phyloP scores from a whole-genome alignment of 2,797 vertebrate species.

The Heteromormyrus szaboi region DNA sequence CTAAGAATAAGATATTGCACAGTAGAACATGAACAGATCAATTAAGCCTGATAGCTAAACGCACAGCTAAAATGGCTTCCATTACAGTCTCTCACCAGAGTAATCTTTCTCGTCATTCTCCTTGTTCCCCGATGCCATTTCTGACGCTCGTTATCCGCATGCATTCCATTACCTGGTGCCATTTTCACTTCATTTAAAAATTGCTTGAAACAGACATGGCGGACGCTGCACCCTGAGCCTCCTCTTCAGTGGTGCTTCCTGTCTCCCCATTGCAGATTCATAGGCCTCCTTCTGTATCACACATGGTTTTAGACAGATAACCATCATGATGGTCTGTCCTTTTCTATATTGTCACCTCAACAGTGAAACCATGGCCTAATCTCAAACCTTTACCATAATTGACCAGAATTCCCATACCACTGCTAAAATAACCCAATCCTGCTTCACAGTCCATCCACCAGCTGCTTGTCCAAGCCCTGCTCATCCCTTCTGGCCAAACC shows the following conservation, averaged over 20 bases:
- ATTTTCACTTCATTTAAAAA: not conserved
- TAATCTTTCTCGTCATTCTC: not conserved
- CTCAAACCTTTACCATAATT: not conserved
- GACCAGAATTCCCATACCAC: not conserved
- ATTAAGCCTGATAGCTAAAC: not conserved
- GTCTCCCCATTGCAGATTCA: not conserved
- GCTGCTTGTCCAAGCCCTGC: not conserved
- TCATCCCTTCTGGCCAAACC: not conserved
- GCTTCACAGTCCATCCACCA: not conserved
- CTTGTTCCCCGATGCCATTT: not conserved
- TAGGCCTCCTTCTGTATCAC: not conserved
- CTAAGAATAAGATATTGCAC: not conserved
- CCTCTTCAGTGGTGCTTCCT: not conserved
- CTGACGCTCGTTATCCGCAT: not conserved
- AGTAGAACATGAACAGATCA: not conserved
- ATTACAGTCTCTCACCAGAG: not conserved
- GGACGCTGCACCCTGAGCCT: not conserved
- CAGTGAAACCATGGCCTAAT: not conserved
- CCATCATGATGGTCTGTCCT: not conserved
- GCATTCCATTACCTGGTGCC: not conserved
- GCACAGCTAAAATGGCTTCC: not conserved
- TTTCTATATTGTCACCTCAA: not conserved
- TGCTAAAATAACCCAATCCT: not conserved
- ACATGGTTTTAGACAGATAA: not conserved
- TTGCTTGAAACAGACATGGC: not conserved